These are phyloP conservation scores for Rhinoptilus africanus DNA, from an alignment of 2,113 vertebrate genomes.

Conservation along the genomic window DNA sequence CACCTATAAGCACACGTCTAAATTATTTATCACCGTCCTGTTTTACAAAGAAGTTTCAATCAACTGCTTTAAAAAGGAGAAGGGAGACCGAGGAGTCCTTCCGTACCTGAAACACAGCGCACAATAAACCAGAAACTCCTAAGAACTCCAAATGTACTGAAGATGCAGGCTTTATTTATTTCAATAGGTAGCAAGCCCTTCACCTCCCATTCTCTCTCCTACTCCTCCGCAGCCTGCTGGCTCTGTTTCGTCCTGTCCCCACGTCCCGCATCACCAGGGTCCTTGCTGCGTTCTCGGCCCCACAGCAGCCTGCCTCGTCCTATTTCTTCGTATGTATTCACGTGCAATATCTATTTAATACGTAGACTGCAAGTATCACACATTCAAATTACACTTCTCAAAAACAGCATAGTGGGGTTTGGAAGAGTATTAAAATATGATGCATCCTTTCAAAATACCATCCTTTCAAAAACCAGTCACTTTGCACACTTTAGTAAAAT, in stretches of 20 bases:
- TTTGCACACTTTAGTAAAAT: neutral
- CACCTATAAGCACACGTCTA: neutral
- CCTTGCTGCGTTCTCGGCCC: neutral
- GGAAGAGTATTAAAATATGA: neutral
- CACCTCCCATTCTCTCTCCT: neutral
- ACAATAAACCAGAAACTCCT: neutral
- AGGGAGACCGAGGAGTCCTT: neutral
- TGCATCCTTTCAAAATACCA: neutral
- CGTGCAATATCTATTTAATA: neutral
- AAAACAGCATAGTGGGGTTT: neutral
- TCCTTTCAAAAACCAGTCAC: neutral
- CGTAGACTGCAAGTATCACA: rapidly evolving
- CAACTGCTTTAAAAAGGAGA: neutral
- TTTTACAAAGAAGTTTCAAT: neutral
- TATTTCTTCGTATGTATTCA: rapidly evolving
- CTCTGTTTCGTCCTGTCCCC: neutral
- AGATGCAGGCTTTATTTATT: neutral
- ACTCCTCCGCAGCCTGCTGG: rapidly evolving
- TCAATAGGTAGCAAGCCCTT: neutral
- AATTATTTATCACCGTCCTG: neutral
- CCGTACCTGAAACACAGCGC: neutral
- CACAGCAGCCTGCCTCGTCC: neutral
- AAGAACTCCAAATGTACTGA: neutral
- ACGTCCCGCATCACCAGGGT: neutral
- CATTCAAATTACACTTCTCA: neutral